Evolutionary conservation across 2,888 invertebrate species (phyloP).

Genomic region (Protodeltote pygarga): DNA sequence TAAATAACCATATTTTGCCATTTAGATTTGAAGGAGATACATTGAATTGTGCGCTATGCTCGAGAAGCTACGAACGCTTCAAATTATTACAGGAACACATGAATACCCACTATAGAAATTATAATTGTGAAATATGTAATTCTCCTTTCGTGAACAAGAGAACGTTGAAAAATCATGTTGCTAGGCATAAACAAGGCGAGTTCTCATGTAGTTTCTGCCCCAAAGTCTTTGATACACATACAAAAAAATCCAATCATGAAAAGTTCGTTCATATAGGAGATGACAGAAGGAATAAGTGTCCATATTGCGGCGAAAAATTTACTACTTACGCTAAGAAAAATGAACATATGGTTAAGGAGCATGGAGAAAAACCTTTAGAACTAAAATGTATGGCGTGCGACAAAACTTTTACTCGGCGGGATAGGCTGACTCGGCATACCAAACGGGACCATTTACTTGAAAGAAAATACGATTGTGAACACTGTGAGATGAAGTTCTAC

Average conservation of each 20-base stretch:
- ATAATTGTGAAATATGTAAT: slow-evolving; percentile 45
- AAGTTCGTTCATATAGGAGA: slow-evolving; percentile 31
- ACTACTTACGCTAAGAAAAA: slow-evolving; percentile 19
- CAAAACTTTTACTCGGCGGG: slow-evolving; percentile 28
- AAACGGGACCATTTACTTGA: slow-evolving; percentile 42
- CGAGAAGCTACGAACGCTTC: slow-evolving; percentile 26
- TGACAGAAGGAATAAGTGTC: slow-evolving; percentile 33
- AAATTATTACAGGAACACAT: slow-evolving; percentile 44
- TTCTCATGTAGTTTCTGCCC: slow-evolving; percentile 32
- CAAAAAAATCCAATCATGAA: slow-evolving; percentile 33
- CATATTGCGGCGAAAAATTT: slow-evolving; percentile 38
- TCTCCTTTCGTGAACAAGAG: slow-evolving; percentile 70
- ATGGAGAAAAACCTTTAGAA: slow-evolving; percentile 24
- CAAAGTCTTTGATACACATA: slow-evolving; percentile 37
- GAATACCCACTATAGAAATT: slow-evolving; percentile 39
- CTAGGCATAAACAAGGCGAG: slow-evolving; percentile 35
- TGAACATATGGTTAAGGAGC: slow-evolving; percentile 33
- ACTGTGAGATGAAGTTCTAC: slow-evolving; percentile 38
- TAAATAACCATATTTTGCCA: slow-evolving; percentile 43
- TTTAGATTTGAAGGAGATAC: slow-evolving; percentile 36
- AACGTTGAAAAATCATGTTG: slow-evolving; percentile 19
- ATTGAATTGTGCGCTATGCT: slow-evolving; percentile 29
- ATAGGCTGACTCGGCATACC: slow-evolving; percentile 22
- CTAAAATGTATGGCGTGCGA: slow-evolving; percentile 42
- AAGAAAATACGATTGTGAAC: slow-evolving; percentile 25